Conservation (phyloP, 2,888 invertebrate genomes). For the Anodontia alba region DNA sequence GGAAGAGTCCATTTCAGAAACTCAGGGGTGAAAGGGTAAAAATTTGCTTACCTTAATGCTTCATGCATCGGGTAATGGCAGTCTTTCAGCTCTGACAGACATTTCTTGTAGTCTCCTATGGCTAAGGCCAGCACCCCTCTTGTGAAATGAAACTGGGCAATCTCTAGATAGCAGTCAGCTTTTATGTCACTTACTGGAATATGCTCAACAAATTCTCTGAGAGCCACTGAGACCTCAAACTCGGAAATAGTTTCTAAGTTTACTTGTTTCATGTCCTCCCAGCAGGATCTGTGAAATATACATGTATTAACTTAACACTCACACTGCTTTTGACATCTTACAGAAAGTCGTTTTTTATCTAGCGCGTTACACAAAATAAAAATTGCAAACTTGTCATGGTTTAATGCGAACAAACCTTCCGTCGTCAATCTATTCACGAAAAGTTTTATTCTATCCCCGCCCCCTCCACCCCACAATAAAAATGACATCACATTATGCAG, state of each 20-base stretch:
- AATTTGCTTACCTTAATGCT: slow-evolving; percentile 33
- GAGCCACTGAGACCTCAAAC: not conserved
- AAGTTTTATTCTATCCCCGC: too few species aligned
- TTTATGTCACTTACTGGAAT: slow-evolving; percentile 22
- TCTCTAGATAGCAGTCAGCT: slow-evolving; percentile 23
- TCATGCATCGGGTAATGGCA: slow-evolving; percentile 59
- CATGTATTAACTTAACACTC: too few species aligned
- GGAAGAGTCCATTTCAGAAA: too few species aligned
- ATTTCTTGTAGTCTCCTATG: slow-evolving; percentile 40
- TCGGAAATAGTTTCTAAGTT: not conserved
- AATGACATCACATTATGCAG: too few species aligned
- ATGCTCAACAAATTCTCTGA: slow-evolving; percentile 22
- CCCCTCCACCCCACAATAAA: too few species aligned
- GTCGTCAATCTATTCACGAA: too few species aligned
- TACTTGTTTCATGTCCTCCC: not conserved
- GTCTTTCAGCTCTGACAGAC: slow-evolving; percentile 52
- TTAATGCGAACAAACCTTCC: too few species aligned
- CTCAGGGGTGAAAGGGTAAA: too few species aligned
- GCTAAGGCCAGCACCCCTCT: slow-evolving; percentile 25
- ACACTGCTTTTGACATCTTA: too few species aligned
- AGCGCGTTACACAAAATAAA: too few species aligned
- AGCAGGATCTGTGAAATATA: not conserved
- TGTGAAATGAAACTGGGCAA: slow-evolving; percentile 23
- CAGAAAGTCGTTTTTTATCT: too few species aligned
- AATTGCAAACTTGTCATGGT: too few species aligned